A percentile compares a stretch with the other conserved stretches of the same genome.
Evolutionary conservation across 2,113 vertebrate species (phyloP).

Genomic region (Corapipo altera): DNA sequence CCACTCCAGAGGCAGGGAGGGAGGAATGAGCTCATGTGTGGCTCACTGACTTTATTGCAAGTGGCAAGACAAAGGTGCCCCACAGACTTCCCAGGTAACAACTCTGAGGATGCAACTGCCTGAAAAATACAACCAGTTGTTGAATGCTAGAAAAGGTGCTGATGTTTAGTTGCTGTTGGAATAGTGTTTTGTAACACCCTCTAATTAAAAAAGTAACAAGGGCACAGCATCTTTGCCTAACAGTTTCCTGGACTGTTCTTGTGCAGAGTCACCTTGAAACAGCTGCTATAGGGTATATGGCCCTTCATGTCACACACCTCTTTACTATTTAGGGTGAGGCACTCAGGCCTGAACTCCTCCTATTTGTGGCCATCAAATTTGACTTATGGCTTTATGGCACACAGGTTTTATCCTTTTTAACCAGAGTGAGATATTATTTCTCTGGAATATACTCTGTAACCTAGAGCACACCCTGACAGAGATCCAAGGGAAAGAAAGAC

Average conservation of each 20-base stretch:
- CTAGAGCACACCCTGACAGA: neutral
- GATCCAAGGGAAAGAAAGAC: neutral
- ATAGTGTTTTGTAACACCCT: neutral
- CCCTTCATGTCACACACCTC: neutral
- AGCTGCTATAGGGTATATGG: fast-evolving
- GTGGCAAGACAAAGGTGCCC: neutral
- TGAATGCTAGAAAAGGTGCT: neutral
- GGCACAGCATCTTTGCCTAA: neutral
- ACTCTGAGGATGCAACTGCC: neutral
- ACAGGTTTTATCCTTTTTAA: neutral
- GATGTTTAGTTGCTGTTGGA: neutral
- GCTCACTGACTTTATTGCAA: neutral
- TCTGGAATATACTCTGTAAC: neutral
- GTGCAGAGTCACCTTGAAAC: neutral
- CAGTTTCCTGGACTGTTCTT: neutral
- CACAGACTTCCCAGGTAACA: fast-evolving
- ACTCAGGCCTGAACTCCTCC: neutral
- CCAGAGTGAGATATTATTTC: neutral
- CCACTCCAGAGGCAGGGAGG: neutral
- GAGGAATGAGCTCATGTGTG: neutral
- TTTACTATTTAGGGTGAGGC: too few species aligned
- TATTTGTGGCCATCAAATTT: neutral
- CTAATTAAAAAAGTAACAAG: neutral
- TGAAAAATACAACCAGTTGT: neutral
- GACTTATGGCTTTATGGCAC: neutral